Evolutionary conservation across 2,113 vertebrate genomes (phyloP), one percentile per base, ranked within the genome.

Genomic region (Lates calcarifer): DNA sequence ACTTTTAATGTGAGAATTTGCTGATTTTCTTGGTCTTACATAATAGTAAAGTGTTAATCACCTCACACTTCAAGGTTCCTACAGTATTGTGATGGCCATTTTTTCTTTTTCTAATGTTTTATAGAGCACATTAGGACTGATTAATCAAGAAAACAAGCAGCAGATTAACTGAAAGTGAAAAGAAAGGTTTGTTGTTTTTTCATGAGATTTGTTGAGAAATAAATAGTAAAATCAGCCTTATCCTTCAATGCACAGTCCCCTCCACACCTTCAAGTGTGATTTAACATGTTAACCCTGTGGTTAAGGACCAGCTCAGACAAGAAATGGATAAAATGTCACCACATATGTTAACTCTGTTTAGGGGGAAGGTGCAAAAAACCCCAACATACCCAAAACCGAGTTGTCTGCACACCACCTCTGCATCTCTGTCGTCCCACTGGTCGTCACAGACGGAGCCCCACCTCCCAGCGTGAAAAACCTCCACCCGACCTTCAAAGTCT

Each of bases 391-490:
- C 95, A 62, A 97, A 94, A 39, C 96, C 96, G 45, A 98, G 91
- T 89, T 98, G 97, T 65, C 97, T 94, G 91, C 97, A 98, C 65
- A 97, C 96, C 65, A 98, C 97, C 84, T 96, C 96, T 5, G 97
- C 97, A 74, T 98, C 97, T 43, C 90, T 94, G 88, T 97, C 93
- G 0, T 97, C 97, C 97, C 97, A 98, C 56, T 96, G 96, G 94
- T 98, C 97, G 1, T 98, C 97, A 63, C 97, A 98, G 84, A 98
- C 89, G 14, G 97, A 96, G 79, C 97, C 97, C 97, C 97, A 98
- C 84, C 92, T 94, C 56, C 96, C 96, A 3, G 92, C 84, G 9
- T 96, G 95, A 79, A 96, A 98, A 66, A 98, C 96, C 87, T 98
- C 97, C 77, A 98, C 95, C 1, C 97, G 94, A 2, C 97, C 97